phyloP scores from a whole-genome alignment of 2,888 invertebrate genomes.

The Phymatocera aterrima region DNA sequence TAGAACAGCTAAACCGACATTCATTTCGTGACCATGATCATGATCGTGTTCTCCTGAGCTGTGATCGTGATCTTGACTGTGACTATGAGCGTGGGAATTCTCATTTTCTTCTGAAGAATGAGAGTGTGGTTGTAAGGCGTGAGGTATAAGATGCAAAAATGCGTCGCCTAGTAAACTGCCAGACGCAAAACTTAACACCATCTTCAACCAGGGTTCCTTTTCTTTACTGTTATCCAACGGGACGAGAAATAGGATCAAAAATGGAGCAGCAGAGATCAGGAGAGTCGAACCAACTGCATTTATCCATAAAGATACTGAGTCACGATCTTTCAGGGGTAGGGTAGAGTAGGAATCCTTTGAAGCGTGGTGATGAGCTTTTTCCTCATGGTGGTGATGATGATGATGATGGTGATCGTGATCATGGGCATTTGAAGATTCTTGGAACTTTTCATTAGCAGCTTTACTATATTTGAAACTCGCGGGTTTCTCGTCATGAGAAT shows the following conservation, averaged over 20 bases:
- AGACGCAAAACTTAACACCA: conserved; percentile 94
- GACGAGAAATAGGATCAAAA: conserved; percentile 93
- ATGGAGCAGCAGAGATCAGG: conserved; percentile 96
- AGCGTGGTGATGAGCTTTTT: conserved; percentile 47
- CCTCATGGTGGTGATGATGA: conserved; percentile 68
- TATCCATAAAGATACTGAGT: conserved; percentile 79
- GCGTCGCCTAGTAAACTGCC: conserved; percentile 98
- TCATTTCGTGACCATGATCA: conserved; percentile 83
- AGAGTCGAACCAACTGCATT: conserved; percentile 93
- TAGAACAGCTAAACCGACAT: conserved; percentile 95
- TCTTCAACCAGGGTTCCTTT: conserved; percentile 91
- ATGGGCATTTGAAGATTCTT: conserved; percentile 64
- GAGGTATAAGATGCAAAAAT: conserved; percentile 98
- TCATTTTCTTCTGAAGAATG: conserved; percentile 56
- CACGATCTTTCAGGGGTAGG: conserved; percentile 53
- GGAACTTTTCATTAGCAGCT: conserved; percentile 78
- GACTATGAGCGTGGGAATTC: conserved; percentile 68
- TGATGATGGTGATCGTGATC: conserved; percentile 66
- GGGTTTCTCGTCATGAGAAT: conserved; percentile 77
- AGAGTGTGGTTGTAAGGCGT: conserved; percentile 84
- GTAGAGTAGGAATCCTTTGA: conserved; percentile 53
- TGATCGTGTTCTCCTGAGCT: conserved; percentile 74
- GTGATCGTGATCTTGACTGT: conserved; percentile 77
- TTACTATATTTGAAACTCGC: conserved; percentile 91
- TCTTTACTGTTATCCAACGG: conserved; percentile 92